Percentiles rank a stretch among this genome's conserved stretches.
Evolutionary conservation across 2,797 vertebrate genomes (phyloP).

Genomic region (Peromyscus attwateri): DNA sequence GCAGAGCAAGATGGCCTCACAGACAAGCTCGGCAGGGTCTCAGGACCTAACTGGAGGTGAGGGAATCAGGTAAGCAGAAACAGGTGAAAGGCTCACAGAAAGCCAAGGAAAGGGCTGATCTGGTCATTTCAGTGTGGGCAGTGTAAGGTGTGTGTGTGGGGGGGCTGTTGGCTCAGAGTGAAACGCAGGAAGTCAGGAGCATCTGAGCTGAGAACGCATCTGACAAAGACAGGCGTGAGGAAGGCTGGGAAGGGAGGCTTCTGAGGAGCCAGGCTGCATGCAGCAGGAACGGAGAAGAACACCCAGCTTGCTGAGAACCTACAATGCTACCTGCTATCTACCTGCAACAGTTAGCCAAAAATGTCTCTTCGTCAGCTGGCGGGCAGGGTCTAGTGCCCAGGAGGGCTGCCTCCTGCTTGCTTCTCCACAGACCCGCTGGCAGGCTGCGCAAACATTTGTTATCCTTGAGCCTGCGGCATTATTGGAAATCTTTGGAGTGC

Average conservation of each 20-base stretch:
- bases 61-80: not conserved
- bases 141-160: not conserved
- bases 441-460: not conserved
- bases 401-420: not conserved
- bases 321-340: not conserved
- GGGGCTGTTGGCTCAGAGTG: conserved; percentile 15
- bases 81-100: not conserved
- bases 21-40: not conserved
- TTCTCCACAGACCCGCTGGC: not conserved
- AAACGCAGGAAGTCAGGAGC: conserved; percentile 12
- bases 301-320: not conserved
- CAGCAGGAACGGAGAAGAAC: not conserved
- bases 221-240: not conserved
- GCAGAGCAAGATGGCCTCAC: not conserved
- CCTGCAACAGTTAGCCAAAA: not conserved
- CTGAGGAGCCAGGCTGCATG: not conserved
- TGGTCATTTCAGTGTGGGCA: not conserved
- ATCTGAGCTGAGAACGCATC: not conserved
- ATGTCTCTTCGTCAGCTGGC: not conserved
- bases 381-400: not conserved
- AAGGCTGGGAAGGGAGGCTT: not conserved
- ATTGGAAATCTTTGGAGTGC: conserved; percentile 51
- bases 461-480: not conserved
- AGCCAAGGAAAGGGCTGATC: not conserved
- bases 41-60: not conserved